These are phyloP conservation scores for Trissoscelio sp. DNA, from an alignment of 2,888 invertebrate genomes.

Conservation along the genomic window DNA sequence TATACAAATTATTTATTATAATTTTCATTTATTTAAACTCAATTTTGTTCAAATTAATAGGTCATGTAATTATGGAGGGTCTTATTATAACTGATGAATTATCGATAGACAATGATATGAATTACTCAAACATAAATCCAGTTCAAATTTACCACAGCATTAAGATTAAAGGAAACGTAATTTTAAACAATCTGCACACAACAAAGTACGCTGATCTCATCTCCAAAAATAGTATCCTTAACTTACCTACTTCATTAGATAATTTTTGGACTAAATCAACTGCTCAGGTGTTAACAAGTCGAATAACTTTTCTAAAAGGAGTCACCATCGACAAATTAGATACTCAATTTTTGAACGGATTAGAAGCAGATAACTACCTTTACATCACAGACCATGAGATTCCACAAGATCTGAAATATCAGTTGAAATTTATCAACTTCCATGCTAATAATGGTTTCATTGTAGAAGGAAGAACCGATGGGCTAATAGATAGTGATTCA, in stretches of 20 bases:
- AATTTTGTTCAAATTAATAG: constrained; percentile 71
- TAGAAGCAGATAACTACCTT: constrained; percentile 73
- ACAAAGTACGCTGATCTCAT: constrained; percentile 47
- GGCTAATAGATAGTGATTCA: constrained; percentile 26
- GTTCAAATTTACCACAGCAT: constrained; percentile 76
- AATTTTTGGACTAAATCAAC: constrained; percentile 77
- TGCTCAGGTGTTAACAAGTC: constrained; percentile 71
- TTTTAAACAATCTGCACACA: constrained; percentile 68
- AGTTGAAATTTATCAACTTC: constrained; percentile 18
- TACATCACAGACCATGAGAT: constrained; percentile 72
- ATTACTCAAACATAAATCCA: constrained; percentile 51
- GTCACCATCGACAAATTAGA: constrained; percentile 74
- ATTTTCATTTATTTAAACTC: no score
- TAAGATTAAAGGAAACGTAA: constrained; percentile 73
- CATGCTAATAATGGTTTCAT: constrained; percentile 43
- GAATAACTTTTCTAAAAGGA: constrained; percentile 71
- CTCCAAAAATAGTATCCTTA: constrained; percentile 50
- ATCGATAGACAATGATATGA: constrained; percentile 56
- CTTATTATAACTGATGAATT: constrained; percentile 74
- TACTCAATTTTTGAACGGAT: constrained; percentile 73
- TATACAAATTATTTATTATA: not conserved
- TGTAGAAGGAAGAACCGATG: constrained; percentile 13
- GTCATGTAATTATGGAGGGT: constrained; percentile 71
- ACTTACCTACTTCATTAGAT: constrained; percentile 65
- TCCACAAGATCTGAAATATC: constrained; percentile 55